Percentiles rank a stretch among this genome's conserved stretches.
Conservation (phyloP, 1,140 invertebrate species). For the Dendrolimus kikuchii region DNA sequence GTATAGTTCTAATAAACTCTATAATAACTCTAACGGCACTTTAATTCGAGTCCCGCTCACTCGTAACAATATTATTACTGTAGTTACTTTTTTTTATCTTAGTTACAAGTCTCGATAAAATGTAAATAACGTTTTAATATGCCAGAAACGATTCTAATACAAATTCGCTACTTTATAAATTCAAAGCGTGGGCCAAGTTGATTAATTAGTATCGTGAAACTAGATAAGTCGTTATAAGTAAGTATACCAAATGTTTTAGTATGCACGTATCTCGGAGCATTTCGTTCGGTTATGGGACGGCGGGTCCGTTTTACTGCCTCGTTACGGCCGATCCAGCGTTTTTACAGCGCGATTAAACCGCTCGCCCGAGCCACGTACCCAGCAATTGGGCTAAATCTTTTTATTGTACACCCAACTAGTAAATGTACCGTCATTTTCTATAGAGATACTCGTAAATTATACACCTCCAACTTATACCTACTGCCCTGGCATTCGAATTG, state of each 20-base stretch:
- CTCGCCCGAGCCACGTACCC: conserved; percentile 35
- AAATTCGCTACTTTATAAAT: not conserved
- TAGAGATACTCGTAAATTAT: too few relatives aligned
- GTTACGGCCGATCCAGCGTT: conserved; percentile 51
- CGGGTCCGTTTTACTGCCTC: conserved; percentile 52
- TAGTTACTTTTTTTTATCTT: too few relatives aligned
- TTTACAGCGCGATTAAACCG: conserved; percentile 58
- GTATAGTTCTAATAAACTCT: too few relatives aligned
- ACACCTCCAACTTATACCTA: too few relatives aligned
- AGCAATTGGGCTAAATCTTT: conserved; percentile 58
- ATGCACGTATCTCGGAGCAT: conserved; percentile 31
- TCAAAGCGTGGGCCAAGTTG: too few relatives aligned
- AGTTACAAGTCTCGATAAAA: too few relatives aligned
- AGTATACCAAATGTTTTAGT: conserved; percentile 19
- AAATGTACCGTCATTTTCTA: conserved; percentile 3
- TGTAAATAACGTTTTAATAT: too few relatives aligned
- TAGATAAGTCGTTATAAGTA: conserved; percentile 2
- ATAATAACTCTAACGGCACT: too few relatives aligned
- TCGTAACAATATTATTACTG: too few relatives aligned
- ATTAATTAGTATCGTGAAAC: not conserved
- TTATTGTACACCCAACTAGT: conserved; percentile 31
- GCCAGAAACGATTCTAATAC: not conserved
- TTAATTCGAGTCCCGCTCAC: too few relatives aligned
- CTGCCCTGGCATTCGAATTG: too few relatives aligned
- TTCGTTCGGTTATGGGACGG: conserved; percentile 34